Base-by-base conservation (phyloP, 2,888 invertebrate species). In the Ypsolopha sequella region DNA sequence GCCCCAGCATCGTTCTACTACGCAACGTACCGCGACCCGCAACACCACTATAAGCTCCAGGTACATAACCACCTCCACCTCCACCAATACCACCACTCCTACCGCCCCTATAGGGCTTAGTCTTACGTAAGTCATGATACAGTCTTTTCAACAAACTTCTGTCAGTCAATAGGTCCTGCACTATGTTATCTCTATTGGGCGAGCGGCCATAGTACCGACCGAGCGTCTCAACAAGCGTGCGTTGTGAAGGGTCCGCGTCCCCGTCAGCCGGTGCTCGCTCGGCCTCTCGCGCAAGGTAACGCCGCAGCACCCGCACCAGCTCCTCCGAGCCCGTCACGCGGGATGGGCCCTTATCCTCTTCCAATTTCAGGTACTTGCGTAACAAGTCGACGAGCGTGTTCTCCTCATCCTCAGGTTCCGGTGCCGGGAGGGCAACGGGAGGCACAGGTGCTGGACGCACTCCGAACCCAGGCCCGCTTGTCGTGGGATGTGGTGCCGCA, bases 131-230 rank as follows among this genome's bases (percentile, higher is more conserved):
- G 64, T 93, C 92, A 66, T 92, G 91, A 66, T 93, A 92, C 36
- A 93, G 79, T 69, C 90, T 92, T 70, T 92, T 93, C 51, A 95
- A 78, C 34, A 93, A 84, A 64, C 90, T 91, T 61, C 93, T 88
- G 70, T 95, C 92, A 8, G 92, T 92, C 51, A 94, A 76, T 50
- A 94, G 84, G 62, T 92, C 91, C 51, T 91, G 91, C 59, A 93
- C 91, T 53, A 93, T 90, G 69, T 88, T 89, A 56, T 93, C 91
- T 53, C 91, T 86, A 62, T 90, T 91, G 0, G 89, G 81, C 10
- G 90, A 89, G 58, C 91, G 89, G 56, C 89, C 87, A 66, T 91
- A 92, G 64, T 92, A 91, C 56, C 92, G 85, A 59, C 90, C 88
- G 11, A 93, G 77, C 7, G 91, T 92, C 60, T 93, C 92, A 52